Evolutionary conservation across 1,140 invertebrate species (phyloP).

Genomic region (Hormaphis cornu): DNA sequence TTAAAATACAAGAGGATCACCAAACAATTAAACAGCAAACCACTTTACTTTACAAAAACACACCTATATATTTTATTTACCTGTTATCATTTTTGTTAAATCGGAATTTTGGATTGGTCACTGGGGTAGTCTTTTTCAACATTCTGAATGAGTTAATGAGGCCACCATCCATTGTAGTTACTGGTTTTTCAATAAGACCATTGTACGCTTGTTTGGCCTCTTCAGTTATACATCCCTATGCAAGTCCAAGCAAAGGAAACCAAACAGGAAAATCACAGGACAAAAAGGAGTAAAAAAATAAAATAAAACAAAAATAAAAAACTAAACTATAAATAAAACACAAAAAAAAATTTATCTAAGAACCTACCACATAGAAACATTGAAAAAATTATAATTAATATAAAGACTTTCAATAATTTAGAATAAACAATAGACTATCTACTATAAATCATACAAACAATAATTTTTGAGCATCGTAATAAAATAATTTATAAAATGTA

Average conservation of each 20-base stretch:
- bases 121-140: conserved; percentile 51
- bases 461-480: no score
- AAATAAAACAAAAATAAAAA: conserved; percentile 40
- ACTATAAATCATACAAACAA: no score
- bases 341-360: conserved; percentile 36
- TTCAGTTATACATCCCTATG: conserved; percentile 63
- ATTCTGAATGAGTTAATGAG: conserved; percentile 53
- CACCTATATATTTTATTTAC: conserved; percentile 5
- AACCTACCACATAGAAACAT: no score
- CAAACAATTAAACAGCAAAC: no score
- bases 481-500: no score
- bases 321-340: conserved; percentile 40
- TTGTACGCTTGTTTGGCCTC: conserved; percentile 85
- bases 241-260: conserved; percentile 36
- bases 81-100: conserved; percentile 15
- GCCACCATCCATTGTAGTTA: neutral
- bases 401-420: no score
- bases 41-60: no score
- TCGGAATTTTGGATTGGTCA: conserved; percentile 46
- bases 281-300: conserved; percentile 42
- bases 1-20: no score
- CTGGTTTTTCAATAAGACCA: conserved; percentile 68
- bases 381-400: no score
- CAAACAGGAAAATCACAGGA: conserved; percentile 40
- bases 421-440: no score